Conservation (phyloP, 2,113 vertebrate genomes). For the Actenoides lindsayi region DNA sequence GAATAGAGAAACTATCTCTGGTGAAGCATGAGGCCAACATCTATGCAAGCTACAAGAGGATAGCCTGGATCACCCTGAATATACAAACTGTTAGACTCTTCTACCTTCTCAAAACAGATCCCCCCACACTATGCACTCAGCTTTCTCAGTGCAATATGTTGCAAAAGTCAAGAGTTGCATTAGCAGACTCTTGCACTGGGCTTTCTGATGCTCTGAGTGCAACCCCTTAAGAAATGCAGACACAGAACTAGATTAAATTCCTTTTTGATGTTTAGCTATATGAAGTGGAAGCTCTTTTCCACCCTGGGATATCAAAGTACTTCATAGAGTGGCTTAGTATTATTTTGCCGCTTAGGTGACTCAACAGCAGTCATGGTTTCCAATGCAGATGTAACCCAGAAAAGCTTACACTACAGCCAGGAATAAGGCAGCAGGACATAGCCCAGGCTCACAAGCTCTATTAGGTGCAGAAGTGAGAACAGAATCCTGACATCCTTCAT, state of each 20-base stretch:
- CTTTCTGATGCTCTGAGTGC: not conserved
- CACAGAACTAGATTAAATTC: accelerated
- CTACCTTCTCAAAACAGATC: not conserved
- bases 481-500: not conserved
- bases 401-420: not conserved
- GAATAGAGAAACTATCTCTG: not conserved
- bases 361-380: not conserved
- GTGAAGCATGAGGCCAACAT: accelerated
- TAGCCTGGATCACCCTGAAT: not conserved
- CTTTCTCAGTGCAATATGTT: not conserved
- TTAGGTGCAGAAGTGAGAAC: not conserved
- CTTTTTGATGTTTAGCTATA: not conserved
- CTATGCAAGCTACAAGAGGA: not conserved
- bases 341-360: not conserved
- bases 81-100: not conserved
- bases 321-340: not conserved
- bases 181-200: not conserved
- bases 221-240: not conserved
- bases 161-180: not conserved
- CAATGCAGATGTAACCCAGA: not conserved
- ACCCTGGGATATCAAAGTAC: not conserved
- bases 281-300: not conserved
- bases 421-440: not conserved
- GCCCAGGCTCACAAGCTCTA: not conserved
- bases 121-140: not conserved